Evolutionary conservation across 2,888 invertebrate species (phyloP).

Genomic region (Drosophila seclusa): DNA sequence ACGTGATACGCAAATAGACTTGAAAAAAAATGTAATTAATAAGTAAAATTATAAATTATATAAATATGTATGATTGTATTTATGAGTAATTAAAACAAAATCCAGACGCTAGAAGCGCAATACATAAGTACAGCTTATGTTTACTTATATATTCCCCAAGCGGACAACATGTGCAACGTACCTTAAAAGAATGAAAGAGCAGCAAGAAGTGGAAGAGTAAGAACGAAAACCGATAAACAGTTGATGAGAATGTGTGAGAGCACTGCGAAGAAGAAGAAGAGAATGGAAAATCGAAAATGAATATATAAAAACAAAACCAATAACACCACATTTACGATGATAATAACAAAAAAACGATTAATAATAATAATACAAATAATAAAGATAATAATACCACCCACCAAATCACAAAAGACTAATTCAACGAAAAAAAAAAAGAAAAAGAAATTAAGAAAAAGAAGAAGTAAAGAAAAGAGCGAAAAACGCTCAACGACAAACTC

Average conservation of each 20-base stretch:
- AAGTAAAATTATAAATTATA: constrained; percentile 78
- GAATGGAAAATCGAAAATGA: constrained; percentile 20
- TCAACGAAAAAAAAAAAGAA: constrained; percentile 49
- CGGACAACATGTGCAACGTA: constrained; percentile 78
- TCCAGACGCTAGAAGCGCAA: constrained; percentile 75
- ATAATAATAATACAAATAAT: constrained; percentile 39
- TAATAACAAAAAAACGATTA: constrained; percentile 26
- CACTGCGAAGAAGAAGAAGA: constrained; percentile 10
- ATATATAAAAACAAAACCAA: constrained; percentile 17
- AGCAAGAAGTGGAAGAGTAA: neutral
- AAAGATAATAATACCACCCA: constrained; percentile 70
- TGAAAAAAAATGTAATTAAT: constrained; percentile 78
- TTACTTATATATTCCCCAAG: constrained; percentile 71
- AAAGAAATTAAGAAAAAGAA: constrained; percentile 20
- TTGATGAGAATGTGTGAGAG: constrained; percentile 25
- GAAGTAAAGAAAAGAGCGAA: constrained; percentile 9
- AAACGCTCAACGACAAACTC: constrained; percentile 56
- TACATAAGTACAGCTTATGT: constrained; percentile 77
- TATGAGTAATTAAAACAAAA: constrained; percentile 70
- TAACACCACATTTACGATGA: constrained; percentile 12
- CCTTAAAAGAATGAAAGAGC: constrained; percentile 58
- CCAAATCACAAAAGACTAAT: constrained; percentile 79
- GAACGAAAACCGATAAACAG: constrained; percentile 27
- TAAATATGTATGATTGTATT: constrained; percentile 67
- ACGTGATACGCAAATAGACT: constrained; percentile 81